These are phyloP conservation scores for Anarhynchus alexandrinus DNA, from an alignment of 2,113 vertebrate species.

Conservation along the genomic window DNA sequence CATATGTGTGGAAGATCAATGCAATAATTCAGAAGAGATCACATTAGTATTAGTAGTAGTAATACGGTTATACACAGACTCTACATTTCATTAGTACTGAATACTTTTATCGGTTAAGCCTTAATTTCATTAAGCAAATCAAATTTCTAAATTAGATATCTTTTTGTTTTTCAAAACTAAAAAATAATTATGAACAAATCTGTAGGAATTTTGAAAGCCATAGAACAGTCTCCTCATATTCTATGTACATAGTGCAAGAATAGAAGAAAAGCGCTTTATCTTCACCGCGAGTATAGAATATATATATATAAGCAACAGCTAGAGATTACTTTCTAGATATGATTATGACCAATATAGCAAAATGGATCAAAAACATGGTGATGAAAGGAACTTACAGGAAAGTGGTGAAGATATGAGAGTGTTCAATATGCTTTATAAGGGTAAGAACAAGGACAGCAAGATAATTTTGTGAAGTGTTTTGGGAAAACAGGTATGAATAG, in stretches of 20 bases:
- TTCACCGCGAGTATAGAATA: not conserved
- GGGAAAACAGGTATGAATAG: not conserved
- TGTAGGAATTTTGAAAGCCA: not conserved
- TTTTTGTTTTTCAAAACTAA: not conserved
- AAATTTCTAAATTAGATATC: not conserved
- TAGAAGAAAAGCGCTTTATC: not conserved
- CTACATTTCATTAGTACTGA: not conserved
- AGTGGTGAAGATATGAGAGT: not conserved
- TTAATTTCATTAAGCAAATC: not conserved
- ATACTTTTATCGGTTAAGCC: not conserved
- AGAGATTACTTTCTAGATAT: not conserved
- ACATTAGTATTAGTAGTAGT: not conserved
- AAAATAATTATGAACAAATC: not conserved
- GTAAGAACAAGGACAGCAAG: not conserved
- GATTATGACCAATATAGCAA: not conserved
- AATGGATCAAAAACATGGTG: not conserved
- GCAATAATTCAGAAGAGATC: constrained; percentile 28
- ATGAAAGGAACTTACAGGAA: not conserved
- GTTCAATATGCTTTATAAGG: not conserved
- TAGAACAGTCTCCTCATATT: not conserved
- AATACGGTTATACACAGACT: not conserved
- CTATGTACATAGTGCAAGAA: not conserved
- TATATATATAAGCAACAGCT: not conserved
- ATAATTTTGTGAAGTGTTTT: not conserved
- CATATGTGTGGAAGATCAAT: constrained; percentile 36